These are phyloP conservation scores for Apantesis nais DNA, from an alignment of 2,888 invertebrate species.

Conservation along the genomic window DNA sequence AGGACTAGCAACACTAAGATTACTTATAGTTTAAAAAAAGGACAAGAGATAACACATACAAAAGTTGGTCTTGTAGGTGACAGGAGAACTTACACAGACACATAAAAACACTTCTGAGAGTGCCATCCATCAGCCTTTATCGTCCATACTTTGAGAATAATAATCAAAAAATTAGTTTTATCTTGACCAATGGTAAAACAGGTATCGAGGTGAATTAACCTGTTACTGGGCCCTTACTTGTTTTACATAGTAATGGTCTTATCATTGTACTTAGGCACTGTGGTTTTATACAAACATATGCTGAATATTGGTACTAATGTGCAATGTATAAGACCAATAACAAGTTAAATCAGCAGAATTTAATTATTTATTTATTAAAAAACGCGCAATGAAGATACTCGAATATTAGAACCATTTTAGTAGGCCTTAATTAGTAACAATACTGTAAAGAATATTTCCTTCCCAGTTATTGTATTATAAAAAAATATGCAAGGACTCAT, in stretches of 20 bases:
- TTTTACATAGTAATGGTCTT: constrained; percentile 1
- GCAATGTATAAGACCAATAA: constrained; percentile 11
- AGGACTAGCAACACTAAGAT: not conserved
- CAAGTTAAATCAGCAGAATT: constrained; percentile 12
- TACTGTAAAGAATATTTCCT: not conserved
- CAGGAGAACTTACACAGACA: not conserved
- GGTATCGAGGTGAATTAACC: constrained; percentile 2
- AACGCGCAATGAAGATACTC: not conserved
- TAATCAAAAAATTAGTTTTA: not conserved
- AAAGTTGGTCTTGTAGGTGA: not conserved
- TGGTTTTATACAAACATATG: constrained; percentile 6
- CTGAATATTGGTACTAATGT: not conserved
- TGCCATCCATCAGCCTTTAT: not conserved
- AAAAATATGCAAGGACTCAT: not conserved
- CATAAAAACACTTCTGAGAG: not conserved
- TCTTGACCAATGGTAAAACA: constrained; percentile 5
- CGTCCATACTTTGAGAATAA: not conserved
- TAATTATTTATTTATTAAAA: not conserved
- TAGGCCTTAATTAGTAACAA: not conserved
- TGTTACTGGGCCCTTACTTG: constrained; percentile 16
- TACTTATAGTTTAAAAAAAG: not conserved
- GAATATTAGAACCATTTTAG: not conserved
- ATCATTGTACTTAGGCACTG: constrained; percentile 12
- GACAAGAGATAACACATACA: not conserved
- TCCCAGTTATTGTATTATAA: not conserved